A percentile compares a stretch with the other conserved stretches of the same genome.
Evolutionary conservation across 2,113 vertebrate species (phyloP).

Genomic region (Heliornis fulica): DNA sequence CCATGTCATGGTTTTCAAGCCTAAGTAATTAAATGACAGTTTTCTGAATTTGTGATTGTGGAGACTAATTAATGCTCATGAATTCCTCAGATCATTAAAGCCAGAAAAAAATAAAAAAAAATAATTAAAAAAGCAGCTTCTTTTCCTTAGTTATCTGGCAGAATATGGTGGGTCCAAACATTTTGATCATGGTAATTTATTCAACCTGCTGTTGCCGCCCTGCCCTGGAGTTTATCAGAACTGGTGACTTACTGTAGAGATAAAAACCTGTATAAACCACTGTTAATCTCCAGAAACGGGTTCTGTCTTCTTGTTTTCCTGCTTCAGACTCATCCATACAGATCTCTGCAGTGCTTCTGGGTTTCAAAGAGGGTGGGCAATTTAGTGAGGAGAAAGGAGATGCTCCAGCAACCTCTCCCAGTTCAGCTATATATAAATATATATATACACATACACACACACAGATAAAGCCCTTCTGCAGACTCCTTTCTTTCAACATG

Average conservation of each 20-base stretch:
- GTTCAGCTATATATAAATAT: background rate
- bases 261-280: background rate
- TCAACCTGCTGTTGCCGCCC: background rate
- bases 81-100: background rate
- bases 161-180: background rate
- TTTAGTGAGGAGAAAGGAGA: background rate
- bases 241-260: background rate
- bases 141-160: background rate
- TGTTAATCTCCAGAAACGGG: background rate
- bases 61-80: background rate
- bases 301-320: background rate
- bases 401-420: background rate
- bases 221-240: background rate
- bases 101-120: background rate
- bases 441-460: too few relatives aligned
- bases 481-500: background rate
- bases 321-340: background rate
- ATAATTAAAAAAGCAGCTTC: background rate
- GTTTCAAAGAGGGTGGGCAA: background rate
- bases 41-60: background rate
- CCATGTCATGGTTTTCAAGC: background rate
- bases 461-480: background rate
- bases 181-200: background rate
- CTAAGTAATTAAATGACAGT: background rate
- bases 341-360: background rate